phyloP scores from a whole-genome alignment of 2,888 invertebrate genomes.

The Notocelia uddmanniana region DNA sequence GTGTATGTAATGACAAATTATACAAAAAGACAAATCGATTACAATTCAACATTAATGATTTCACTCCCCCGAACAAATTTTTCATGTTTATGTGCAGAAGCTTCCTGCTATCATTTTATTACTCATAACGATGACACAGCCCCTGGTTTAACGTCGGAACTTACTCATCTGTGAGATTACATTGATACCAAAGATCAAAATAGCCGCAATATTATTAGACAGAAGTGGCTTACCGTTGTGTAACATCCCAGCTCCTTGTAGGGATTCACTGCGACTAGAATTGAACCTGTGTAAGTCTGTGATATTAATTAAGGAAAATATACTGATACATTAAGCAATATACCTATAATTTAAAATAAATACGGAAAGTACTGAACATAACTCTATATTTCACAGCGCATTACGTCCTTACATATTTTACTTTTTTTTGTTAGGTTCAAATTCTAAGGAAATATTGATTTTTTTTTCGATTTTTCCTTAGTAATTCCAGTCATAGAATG shows the following conservation, averaged over 20 bases:
- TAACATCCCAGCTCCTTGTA: constrained; percentile 97
- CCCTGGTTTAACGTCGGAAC: constrained; percentile 4
- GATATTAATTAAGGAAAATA: constrained; percentile 81
- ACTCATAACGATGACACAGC: constrained; percentile 39
- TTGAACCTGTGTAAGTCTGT: constrained; percentile 97
- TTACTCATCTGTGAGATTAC: constrained; percentile 24
- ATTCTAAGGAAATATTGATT: no score
- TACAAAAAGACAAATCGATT: neutral
- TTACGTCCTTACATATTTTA: constrained; percentile 2
- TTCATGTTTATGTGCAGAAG: constrained; percentile 19
- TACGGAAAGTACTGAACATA: constrained; percentile 7
- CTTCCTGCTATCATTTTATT: constrained; percentile 34
- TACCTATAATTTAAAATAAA: no score
- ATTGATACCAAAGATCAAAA: constrained; percentile 35
- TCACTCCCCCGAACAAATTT: constrained; percentile 14
- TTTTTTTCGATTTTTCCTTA: no score
- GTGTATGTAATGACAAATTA: neutral
- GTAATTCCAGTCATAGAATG: constrained; percentile 11
- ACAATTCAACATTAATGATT: constrained; percentile 3
- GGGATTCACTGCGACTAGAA: constrained; percentile 97
- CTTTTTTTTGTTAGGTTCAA: neutral
- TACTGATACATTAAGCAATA: constrained; percentile 12
- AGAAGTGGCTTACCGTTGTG: constrained; percentile 89
- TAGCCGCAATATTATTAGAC: constrained; percentile 38
- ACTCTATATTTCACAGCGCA: constrained; percentile 4